Base-by-base conservation (phyloP, 2,113 vertebrate species). In the Romanogobio albipinnatus region DNA sequence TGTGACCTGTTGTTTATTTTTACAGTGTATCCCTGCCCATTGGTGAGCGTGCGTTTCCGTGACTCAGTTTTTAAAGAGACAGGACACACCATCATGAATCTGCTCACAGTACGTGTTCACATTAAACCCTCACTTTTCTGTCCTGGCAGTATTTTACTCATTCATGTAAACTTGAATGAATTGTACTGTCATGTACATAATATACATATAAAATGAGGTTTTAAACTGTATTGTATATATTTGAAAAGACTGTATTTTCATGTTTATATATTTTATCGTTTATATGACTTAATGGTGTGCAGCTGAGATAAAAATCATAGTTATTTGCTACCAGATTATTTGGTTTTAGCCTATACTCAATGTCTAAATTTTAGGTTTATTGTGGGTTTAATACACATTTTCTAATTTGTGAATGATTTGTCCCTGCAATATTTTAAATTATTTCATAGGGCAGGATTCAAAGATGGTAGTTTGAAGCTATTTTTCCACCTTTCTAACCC, bases 71-170 rank as follows among this genome's bases (percentile, higher is more conserved):
- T 97, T 26, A 94, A 95, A 89, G 97, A 98, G 91, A 96, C 96
- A 1, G 98, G 98, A 88, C 95, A 97, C 89, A 99, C 97, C 29
- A 96, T 99, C 86, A 97, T 98, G 96, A 97, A 98, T 76, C 92
- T 98, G 2, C 95, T 98, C 91, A 95, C 97, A 89, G 98, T 99
- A 90, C 97, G 97, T 97, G 92, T 77, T 53, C 77, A 39, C 33
- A 22, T 66, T 80, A 49, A 13, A 81, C 29, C 3, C 9, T 4
- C 8, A 62, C 53, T 56, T 22, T 7, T 56, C 17, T 56, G 17
- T 22, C 53, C 6, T 56, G 53, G 53, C 2, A 26, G 1, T 49
- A 36, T 36, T 68, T 17, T 17, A 66, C 14, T 24, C 9, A 74
- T 24, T 74, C 39, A 39, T 36, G 19, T 68, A 2, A 68, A 19